Conservation (phyloP, 2,113 vertebrate species). For the Sorex fumeus region DNA sequence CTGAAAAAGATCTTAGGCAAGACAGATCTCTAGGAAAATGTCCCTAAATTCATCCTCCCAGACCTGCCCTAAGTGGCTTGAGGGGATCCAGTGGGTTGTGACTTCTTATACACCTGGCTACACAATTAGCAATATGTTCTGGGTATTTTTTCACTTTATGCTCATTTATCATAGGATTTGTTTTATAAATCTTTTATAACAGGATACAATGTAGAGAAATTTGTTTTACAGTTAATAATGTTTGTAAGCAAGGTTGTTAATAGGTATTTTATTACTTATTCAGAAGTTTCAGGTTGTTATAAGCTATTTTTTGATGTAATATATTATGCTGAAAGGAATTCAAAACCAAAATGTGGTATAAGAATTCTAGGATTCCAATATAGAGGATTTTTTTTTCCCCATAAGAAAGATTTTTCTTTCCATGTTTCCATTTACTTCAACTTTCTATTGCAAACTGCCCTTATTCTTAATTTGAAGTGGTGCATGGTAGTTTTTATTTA, state of each 20-base stretch:
- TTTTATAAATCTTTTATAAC: constrained; percentile 32
- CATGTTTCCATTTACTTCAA: neutral
- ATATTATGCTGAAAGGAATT: constrained; percentile 12
- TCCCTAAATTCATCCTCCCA: constrained; percentile 23
- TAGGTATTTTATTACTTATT: constrained; percentile 20
- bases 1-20: constrained; percentile 10
- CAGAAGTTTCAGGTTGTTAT: constrained; percentile 41
- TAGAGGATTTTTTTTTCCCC: neutral
- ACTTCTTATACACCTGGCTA: neutral
- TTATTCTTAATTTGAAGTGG: constrained; percentile 51
- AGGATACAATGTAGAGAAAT: constrained; percentile 4
- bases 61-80: neutral
- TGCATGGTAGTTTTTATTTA: neutral
- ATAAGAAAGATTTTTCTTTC: neutral
- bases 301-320: constrained; percentile 18
- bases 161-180: constrained; percentile 11
- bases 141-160: neutral
- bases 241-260: neutral
- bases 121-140: neutral
- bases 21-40: constrained; percentile 1
- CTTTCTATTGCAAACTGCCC: neutral
- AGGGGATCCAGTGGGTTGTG: constrained; percentile 9
- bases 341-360: constrained; percentile 6
- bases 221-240: neutral
- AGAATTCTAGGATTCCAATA: constrained; percentile 12